Base-by-base conservation (phyloP, 2,888 invertebrate species). In the Chaitophorus viminalis region DNA sequence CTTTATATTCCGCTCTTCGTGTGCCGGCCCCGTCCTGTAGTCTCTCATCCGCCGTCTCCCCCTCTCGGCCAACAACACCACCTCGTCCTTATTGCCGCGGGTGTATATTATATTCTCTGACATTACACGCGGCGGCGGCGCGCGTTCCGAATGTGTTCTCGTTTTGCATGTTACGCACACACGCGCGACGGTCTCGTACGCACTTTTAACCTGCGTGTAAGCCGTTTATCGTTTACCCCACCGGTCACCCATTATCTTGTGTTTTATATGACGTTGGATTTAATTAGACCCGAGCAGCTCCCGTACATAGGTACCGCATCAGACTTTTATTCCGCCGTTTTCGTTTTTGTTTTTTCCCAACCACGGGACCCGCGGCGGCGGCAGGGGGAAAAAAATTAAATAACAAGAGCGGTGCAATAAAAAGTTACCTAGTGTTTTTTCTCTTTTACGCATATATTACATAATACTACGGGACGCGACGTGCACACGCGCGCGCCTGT, bases 251-350 rank as follows among this genome's bases (percentile, higher is more conserved):
- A 79, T 86, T 86, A 86, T 78, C 86, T 86, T 36, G 78, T 54
- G 68, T 86, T 86, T 86, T 86, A 86, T 86, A 86, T 79, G 86
- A 86, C 78, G 79, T 79, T 36, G 79, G 78, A 86, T 86, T 86
- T 86, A 86, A 86, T 86, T 86, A 86, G 86, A 86, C 72, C 46
- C 52, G 60, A 72, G 72, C 31, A 52, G 52, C 29, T 25, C 9
- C 68, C 6, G n/a, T 29, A 11, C 29, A 31, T n/a, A 36, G 78
- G 65, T 31, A 25, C n/a, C 21, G n/a, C 33, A n/a, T n/a, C n/a
- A 72, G 17, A 72, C 74, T 82, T 72, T 52, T 75, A 75, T 65
- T 81, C 14, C 11, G 46, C 76, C 29, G 25, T 83, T 83, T 60
- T 46, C 11, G 5, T 75, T 83, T 83, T 36, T 6, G 18, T 0